These are phyloP conservation scores for Parauchenoglanis punctatus DNA, from an alignment of 2,797 vertebrate species.

Conservation along the genomic window DNA sequence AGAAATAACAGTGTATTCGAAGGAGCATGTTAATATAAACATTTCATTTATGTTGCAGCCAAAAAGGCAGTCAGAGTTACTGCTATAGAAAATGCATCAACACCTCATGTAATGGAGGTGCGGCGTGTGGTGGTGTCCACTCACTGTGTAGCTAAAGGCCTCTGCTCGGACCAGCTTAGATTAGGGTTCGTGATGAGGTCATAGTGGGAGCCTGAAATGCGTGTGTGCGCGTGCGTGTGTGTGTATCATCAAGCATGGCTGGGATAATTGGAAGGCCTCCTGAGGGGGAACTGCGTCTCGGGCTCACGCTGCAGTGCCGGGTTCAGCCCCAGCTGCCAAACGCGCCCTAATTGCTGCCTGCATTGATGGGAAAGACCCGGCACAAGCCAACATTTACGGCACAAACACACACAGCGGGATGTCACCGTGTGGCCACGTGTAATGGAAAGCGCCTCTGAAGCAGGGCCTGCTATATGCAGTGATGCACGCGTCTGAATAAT, in stretches of 20 bases:
- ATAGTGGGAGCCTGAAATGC: not conserved
- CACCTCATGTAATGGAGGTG: no score
- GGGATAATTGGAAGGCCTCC: conserved; percentile 74
- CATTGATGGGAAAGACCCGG: conserved; percentile 58
- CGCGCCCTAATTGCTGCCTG: conserved; percentile 70
- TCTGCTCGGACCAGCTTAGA: not conserved
- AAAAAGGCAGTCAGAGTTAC: not conserved
- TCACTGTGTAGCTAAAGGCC: not conserved
- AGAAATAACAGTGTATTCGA: not conserved
- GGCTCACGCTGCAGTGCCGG: conserved; percentile 58
- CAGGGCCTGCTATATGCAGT: not conserved
- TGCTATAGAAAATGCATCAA: not conserved
- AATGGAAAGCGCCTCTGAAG: not conserved
- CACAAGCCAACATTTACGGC: conserved; percentile 40
- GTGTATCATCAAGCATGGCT: conserved; percentile 2
- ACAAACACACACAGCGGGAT: conserved; percentile 62
- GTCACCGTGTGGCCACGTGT: not conserved
- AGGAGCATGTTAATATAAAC: not conserved
- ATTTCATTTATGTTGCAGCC: not conserved
- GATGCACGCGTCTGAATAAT: conserved; percentile 22
- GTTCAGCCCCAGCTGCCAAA: conserved; percentile 65
- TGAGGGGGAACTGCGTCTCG: conserved; percentile 63
- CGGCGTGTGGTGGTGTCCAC: not conserved
- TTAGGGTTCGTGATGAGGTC: not conserved
- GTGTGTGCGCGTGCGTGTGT: conserved; percentile 53